Conservation (phyloP, 2,113 vertebrate genomes). For the Sinocyclocheilus grahami region DNA sequence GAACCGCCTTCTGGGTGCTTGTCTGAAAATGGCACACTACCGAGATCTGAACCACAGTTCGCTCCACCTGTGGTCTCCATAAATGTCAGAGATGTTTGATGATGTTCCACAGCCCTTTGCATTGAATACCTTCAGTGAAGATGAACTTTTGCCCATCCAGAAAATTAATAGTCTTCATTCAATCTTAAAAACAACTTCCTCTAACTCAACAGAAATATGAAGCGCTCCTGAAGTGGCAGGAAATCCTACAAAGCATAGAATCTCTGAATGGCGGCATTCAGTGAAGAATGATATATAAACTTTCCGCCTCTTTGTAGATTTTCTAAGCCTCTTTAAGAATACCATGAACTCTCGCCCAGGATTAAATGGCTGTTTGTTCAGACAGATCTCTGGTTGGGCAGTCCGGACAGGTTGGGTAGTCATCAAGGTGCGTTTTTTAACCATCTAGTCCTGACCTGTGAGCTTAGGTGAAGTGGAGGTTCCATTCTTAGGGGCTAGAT, state of each 20-base stretch:
- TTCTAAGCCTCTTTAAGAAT: slow-evolving; percentile 28
- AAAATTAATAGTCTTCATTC: neutral
- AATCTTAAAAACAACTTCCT: slow-evolving; percentile 1
- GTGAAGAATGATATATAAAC: slow-evolving; percentile 3
- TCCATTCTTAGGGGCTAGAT: slow-evolving; percentile 37
- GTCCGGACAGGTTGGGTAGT: neutral
- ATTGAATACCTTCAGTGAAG: neutral
- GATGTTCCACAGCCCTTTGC: slow-evolving; percentile 1
- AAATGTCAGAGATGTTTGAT: slow-evolving; percentile 21
- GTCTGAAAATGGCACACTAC: slow-evolving; percentile 13
- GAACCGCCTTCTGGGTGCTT: slow-evolving; percentile 19
- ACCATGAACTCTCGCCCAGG: slow-evolving; percentile 29
- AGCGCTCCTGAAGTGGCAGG: slow-evolving; percentile 14
- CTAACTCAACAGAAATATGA: neutral
- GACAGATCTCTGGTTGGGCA: neutral
- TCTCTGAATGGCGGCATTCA: neutral
- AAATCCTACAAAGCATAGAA: slow-evolving; percentile 17
- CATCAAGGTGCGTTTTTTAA: slow-evolving; percentile 23
- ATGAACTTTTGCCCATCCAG: neutral
- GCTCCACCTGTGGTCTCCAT: slow-evolving; percentile 8
- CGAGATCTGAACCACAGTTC: neutral
- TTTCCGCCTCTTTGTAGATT: slow-evolving; percentile 23
- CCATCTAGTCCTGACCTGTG: slow-evolving; percentile 20
- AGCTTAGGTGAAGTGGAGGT: slow-evolving; percentile 23
- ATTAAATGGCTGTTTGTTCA: slow-evolving; percentile 49